A percentile compares a stretch with the other conserved stretches of the same genome.
Evolutionary conservation across 1,140 invertebrate genomes (phyloP).

Genomic region (Cyclina sinensis): DNA sequence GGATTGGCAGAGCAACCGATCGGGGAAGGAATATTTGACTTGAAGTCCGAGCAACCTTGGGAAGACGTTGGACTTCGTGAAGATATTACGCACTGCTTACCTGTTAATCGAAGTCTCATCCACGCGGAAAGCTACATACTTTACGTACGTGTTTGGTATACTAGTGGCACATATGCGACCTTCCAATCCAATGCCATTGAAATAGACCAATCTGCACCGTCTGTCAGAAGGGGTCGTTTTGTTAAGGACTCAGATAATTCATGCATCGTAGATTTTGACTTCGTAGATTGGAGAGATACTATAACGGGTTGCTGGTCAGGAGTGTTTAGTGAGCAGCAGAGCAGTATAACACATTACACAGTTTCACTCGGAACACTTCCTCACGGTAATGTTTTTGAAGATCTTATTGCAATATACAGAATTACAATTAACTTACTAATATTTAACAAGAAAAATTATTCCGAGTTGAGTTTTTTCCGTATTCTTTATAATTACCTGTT

Average conservation of each 20-base stretch:
- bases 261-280: conserved; percentile 29
- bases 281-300: not conserved
- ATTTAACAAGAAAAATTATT: no score
- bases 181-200: conserved; percentile 13
- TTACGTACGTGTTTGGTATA: conserved; percentile 26
- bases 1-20: not conserved
- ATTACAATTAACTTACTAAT: no score
- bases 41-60: conserved; percentile 28
- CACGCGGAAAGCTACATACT: not conserved
- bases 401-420: no score
- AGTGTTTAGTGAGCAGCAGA: conserved; percentile 67
- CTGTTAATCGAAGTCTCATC: not conserved
- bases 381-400: conserved; percentile 35
- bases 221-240: not conserved
- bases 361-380: conserved; percentile 66
- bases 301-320: conserved; percentile 65
- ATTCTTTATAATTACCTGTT: no score
- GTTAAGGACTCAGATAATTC: not conserved
- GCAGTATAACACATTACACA: conserved; percentile 35
- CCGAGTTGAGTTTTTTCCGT: no score
- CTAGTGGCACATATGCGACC: not conserved
- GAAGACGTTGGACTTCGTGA: conserved; percentile 1
- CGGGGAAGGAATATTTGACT: conserved; percentile 35
- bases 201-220: conserved; percentile 27
- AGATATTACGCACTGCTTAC: conserved; percentile 35